Base-by-base conservation (phyloP, 2,113 vertebrate genomes). In the human (Homo sapiens) region DNA sequence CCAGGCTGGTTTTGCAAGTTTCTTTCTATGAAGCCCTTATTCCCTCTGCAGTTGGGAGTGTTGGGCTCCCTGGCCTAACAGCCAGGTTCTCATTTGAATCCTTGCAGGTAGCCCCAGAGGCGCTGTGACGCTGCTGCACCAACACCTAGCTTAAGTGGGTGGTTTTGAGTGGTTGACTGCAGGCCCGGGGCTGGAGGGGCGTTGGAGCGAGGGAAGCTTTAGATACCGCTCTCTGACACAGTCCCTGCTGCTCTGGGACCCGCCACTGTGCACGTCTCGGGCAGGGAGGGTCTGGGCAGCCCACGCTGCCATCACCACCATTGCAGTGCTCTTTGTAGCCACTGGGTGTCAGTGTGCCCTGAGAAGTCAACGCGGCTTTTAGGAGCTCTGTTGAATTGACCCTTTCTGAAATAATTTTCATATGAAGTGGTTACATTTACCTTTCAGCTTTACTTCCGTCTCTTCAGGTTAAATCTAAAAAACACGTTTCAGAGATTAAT, bases 271-370 rank as follows among this genome's bases (percentile, higher is more conserved):
- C 59, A 1, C 8, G 0, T 43, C 17, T 0, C 1, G 8, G 45
- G 30, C 5, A 18, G 35, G 2, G 22, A 57, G 5, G 55, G 9
- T 14, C 25, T 68, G 66, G n/a, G 66, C 59, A 6, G 27, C 12
- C n/a, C 50, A 22, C 3, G 32, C 84, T 23, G 80, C 20, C 0
- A 3, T 1, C 73, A 2, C 55, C 3, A 18, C 10, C 22, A 12
- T 10, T 93, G 95, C 93, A 90, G 73, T 50, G 6, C 76, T 8
- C 10, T 0, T 4, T 0, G 14, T 1, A 86, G 76, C 97, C 96
- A 52, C 95, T 27, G 11, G 95, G 20, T 59, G 98, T 75, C 98
- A 30, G 70, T 82, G 76, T 70, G 85, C 72, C 1, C 93, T 35
- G 0, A 4, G 86, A 27, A 6, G 43, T 76, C 55, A 2, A 2